Evolutionary conservation across 2,888 invertebrate species (phyloP).

Genomic region (Lymantria monacha): DNA sequence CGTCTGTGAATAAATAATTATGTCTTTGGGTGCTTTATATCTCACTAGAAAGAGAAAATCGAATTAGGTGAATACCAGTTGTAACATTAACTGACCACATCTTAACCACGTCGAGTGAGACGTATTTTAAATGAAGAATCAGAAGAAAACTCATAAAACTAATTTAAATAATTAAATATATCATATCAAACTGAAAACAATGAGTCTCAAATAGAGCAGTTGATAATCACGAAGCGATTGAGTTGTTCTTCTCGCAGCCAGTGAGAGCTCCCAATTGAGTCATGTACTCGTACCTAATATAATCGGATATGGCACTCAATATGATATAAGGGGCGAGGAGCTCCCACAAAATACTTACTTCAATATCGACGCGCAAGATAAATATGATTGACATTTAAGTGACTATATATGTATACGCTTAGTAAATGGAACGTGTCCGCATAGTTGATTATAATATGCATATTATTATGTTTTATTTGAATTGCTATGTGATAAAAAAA

Average conservation of each 20-base stretch:
- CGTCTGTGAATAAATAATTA: too few species aligned
- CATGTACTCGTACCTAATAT: conserved; percentile 42
- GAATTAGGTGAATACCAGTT: too few species aligned
- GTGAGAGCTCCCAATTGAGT: conserved; percentile 56
- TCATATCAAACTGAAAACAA: conserved; percentile 56
- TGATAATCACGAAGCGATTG: conserved; percentile 49
- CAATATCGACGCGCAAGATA: conserved; percentile 20
- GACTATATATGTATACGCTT: conserved; percentile 11
- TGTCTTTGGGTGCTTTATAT: too few species aligned
- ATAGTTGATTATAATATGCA: conserved; percentile 44
- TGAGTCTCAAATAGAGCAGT: conserved; percentile 60
- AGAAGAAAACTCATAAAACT: too few species aligned
- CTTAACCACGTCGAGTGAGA: too few species aligned
- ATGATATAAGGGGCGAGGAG: conserved; percentile 41
- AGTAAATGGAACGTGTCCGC: conserved; percentile 15
- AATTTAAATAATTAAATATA: conserved; percentile 16
- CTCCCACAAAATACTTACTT: conserved; percentile 30
- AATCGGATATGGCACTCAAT: conserved; percentile 58
- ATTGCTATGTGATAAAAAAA: conserved; percentile 52
- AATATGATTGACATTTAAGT: conserved; percentile 19
- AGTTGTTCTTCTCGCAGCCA: conserved; percentile 36
- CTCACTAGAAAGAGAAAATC: too few species aligned
- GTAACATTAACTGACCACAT: too few species aligned
- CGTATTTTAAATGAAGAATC: too few species aligned
- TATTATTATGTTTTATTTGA: conserved; percentile 33